Evolutionary conservation across 2,797 vertebrate species (phyloP), one percentile per base, ranked within the genome.

Genomic region (Notolabrus celidotus): DNA sequence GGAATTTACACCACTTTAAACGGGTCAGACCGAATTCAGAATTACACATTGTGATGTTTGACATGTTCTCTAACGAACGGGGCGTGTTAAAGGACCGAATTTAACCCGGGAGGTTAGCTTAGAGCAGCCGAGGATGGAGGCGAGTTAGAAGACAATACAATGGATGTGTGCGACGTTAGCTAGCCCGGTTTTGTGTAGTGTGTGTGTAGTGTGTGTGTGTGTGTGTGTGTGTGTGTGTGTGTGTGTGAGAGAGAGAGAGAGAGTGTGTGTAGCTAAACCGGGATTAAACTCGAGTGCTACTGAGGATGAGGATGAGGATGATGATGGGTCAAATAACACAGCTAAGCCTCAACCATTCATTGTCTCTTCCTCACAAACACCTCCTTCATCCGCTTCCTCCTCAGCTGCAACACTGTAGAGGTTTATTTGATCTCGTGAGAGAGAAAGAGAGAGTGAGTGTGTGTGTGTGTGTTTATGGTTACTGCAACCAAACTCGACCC

Each of bases 91-190:
- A 11, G 17, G 31, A 5, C 6, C 3, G 27, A 53, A 29, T 69
- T 64, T 16, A 14, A 42, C 34, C 7, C 7, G 9, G 20, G 57
- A 5, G 22, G 31, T 29, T 54, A 23, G 19, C 41, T 4, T 1
- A 33, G 58, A 64, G 65, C 22, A 7, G 23, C 11, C 36, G 23
- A 38, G 58, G 23, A 46, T n/a, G 31, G 67, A 71, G 2, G 29
- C 29, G 72, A 69, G 86, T 83, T 52, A 61, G 75, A 22, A 77
- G 87, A 91, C 90, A 91, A 90, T 88, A 75, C 85, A 75, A 7
- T 74, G 27, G 50, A 55, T 79, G 74, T 80, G 52, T 69, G 56
- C 53, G 62, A 23, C 46, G 70, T 52, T 80, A 80, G 86, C 87
- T 85, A 70, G 70, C 82, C 53, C 65, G 61, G 73, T 77, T 74